Evolutionary conservation across 2,797 vertebrate species (phyloP).

Genomic region (Centropyge bicolor): DNA sequence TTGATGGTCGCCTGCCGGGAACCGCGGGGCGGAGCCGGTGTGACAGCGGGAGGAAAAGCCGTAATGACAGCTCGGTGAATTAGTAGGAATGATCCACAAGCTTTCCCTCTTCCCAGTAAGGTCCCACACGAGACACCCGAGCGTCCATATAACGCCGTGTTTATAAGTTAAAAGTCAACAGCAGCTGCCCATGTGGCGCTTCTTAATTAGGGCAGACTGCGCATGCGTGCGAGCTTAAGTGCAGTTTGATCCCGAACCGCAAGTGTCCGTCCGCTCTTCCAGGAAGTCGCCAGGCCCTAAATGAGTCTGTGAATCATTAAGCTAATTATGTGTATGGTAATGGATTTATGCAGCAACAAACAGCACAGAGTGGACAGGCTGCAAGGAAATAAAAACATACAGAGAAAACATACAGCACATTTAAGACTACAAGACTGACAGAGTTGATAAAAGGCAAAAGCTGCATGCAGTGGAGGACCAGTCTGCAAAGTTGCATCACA

Average conservation of each 20-base stretch:
- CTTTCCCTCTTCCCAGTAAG: accelerated
- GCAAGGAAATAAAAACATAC: neutral
- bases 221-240: slow-evolving; percentile 35
- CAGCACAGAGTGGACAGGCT: neutral
- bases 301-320: slow-evolving; percentile 63
- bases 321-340: slow-evolving; percentile 40
- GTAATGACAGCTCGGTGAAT: neutral
- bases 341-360: slow-evolving; percentile 34
- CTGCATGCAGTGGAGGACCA: no score
- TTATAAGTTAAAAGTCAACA: neutral
- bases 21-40: neutral
- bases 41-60: neutral
- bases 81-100: neutral
- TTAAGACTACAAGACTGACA: no score
- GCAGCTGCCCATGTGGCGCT: accelerated
- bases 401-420: neutral
- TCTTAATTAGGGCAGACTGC: neutral
- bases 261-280: slow-evolving; percentile 31
- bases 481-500: no score
- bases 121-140: no score
- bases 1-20: neutral
- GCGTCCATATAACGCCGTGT: accelerated
- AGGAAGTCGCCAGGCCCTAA: slow-evolving; percentile 61
- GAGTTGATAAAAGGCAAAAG: no score
- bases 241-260: slow-evolving; percentile 5